Base-by-base conservation (phyloP, 2,888 invertebrate species). In the Eutolmus rufibarbis region DNA sequence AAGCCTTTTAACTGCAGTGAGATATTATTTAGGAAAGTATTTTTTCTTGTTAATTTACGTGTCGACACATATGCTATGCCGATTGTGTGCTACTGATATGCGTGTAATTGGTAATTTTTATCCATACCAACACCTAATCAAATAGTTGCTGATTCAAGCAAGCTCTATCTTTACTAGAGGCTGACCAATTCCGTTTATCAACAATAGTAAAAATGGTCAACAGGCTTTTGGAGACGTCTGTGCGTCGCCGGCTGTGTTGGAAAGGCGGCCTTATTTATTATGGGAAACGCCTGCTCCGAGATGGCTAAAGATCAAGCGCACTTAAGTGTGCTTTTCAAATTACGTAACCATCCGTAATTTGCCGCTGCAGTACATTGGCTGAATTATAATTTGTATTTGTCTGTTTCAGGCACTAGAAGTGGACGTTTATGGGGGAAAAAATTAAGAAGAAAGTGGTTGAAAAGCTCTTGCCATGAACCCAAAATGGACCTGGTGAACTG, bases 291-390 rank as follows among this genome's bases (percentile, higher is more conserved):
- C 66, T 66, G 66, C 66, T 66, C 8, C 23, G 28, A 56, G 78
- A 79, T 79, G 79, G 28, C 56, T 79, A 51, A 79, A 79, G 79
- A 79, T 46, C 28, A 28, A 79, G 51, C 66, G 66, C 79, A 79
- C 31, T 79, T 51, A 79, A 79, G 28, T 79, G 51, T 79, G 51
- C 56, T 40, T 51, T 79, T 79, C 79, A 79, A 40, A 28, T 79
- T 79, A n/a, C 51, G 79, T 51, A 79, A 79, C 28, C 8, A 28
- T 43, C 23, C 16, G 31, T 46, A 79, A 79, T 79, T 79, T 79
- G 51, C 28, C 2, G 79, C 46, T 79, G 51, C 79, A 79, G 51
- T 51, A 31, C 51, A 79, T 40, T 51, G 23, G 31, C 16, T 78
- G 37, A 78, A 78, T 66, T 66, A 66, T 66, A 66, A 66, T 66